These are phyloP conservation scores for Hyalella azteca DNA, from an alignment of 2,888 invertebrate species.

Conservation along the genomic window DNA sequence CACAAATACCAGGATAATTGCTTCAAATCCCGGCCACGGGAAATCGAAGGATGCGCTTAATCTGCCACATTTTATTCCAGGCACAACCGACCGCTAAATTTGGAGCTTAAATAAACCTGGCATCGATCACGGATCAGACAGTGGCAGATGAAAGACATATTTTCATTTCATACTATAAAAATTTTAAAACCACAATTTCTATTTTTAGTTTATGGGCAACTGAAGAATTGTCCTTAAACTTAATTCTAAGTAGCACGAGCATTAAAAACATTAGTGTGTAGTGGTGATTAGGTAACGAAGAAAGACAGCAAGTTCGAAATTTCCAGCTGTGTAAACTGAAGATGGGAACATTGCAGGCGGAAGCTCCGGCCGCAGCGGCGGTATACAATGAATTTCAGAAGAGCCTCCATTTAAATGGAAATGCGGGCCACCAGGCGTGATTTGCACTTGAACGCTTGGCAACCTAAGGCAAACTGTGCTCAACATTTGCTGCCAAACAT, in stretches of 20 bases:
- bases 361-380: not conserved
- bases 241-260: no score
- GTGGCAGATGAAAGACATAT: no score
- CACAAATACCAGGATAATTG: slow-evolving; percentile 17
- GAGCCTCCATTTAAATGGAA: slow-evolving; percentile 25
- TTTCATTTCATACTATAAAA: no score
- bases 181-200: no score
- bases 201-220: no score
- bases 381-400: not conserved
- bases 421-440: not conserved
- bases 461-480: not conserved
- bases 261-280: no score
- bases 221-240: no score
- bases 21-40: not conserved
- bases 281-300: no score
- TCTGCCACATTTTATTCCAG: slow-evolving; percentile 16
- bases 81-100: slow-evolving; percentile 9
- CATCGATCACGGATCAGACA: no score
- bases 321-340: no score
- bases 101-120: not conserved
- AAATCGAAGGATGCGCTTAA: not conserved
- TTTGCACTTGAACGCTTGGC: slow-evolving; percentile 23
- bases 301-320: no score
- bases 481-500: not conserved
- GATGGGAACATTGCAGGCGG: no score